phyloP scores from a whole-genome alignment of 2,797 vertebrate species.

The Mormyrus hasselquistii region DNA sequence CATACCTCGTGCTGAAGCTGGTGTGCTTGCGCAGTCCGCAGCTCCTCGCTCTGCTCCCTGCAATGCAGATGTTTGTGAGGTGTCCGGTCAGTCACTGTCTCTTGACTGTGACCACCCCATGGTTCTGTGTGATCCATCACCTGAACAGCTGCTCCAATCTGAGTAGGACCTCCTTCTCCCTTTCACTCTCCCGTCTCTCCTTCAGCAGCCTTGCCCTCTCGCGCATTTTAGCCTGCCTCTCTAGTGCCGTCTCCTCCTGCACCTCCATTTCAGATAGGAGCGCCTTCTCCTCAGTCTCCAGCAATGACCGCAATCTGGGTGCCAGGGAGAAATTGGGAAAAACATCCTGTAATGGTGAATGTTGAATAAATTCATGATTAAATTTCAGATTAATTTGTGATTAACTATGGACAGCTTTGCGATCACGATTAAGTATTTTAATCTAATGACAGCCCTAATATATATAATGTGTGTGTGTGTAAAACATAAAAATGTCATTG shows the following conservation, averaged over 20 bases:
- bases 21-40: constrained; percentile 44
- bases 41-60: constrained; percentile 66
- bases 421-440: too few relatives aligned
- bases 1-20: constrained; percentile 50
- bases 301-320: constrained; percentile 66
- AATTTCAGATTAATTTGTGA: too few relatives aligned
- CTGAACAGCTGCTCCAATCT: constrained; percentile 82
- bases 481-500: neutral
- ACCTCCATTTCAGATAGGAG: constrained; percentile 63
- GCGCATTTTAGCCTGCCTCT: constrained; percentile 66
- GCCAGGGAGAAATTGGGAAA: neutral
- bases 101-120: neutral
- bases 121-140: constrained; percentile 48
- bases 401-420: too few relatives aligned
- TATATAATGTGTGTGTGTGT: too few relatives aligned
- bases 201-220: constrained; percentile 57
- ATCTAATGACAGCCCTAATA: too few relatives aligned
- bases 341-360: too few relatives aligned
- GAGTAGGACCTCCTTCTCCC: constrained; percentile 63
- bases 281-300: constrained; percentile 70
- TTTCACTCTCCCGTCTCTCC: constrained; percentile 70
- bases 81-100: neutral
- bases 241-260: constrained; percentile 56
- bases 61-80: neutral
- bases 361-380: too few relatives aligned